phyloP scores from a whole-genome alignment of 53 echinoderm and acorn worm genomes.

The Holothuria scabra region DNA sequence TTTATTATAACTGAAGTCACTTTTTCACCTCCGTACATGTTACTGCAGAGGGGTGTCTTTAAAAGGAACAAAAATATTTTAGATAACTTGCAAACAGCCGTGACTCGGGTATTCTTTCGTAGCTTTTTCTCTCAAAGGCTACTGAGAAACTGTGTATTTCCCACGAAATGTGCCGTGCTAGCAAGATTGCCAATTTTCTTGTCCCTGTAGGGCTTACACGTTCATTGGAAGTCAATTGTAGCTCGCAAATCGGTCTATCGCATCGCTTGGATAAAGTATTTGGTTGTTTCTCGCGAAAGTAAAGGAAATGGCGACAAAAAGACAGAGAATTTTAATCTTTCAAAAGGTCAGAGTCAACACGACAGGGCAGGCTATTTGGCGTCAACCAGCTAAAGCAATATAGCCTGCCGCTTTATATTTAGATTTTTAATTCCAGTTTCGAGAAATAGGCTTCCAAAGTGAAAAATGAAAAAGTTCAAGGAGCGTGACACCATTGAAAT shows the following conservation, averaged over 20 bases:
- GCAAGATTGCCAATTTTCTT: conserved; percentile 1
- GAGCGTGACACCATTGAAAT: no score
- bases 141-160: not conserved
- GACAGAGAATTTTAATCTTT: conserved; percentile 11
- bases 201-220: conserved; percentile 17
- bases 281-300: not conserved
- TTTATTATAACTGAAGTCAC: no score
- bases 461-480: no score
- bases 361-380: conserved; percentile 21
- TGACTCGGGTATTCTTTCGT: no score
- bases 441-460: no score
- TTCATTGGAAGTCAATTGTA: conserved; percentile 34
- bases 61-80: no score
- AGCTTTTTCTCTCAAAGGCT: not conserved
- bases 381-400: not conserved
- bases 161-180: not conserved
- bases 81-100: no score
- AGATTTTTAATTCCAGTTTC: no score
- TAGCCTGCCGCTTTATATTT: no score
- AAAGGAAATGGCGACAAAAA: not conserved
- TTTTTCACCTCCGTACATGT: no score
- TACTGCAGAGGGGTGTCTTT: no score
- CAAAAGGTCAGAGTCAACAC: conserved; percentile 7
- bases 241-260: not conserved
- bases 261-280: not conserved